Base-by-base conservation (phyloP, 2,113 vertebrate species). In the Pseudopodoces humilis region DNA sequence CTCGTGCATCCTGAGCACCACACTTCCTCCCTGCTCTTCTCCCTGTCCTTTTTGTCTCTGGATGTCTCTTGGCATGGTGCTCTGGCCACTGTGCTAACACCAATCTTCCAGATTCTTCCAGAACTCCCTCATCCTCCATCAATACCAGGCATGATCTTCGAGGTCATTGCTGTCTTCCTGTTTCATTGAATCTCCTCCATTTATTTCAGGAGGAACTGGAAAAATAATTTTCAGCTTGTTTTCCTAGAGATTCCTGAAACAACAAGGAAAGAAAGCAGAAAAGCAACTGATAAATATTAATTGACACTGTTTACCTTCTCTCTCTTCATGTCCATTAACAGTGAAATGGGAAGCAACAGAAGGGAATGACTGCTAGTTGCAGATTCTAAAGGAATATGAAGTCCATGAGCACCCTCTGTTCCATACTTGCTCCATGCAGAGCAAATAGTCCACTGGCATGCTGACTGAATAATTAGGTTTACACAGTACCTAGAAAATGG, bases 401-500 rank as follows among this genome's bases (percentile, higher is more conserved):
- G 58, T 64, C 74, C 49, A 37, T 7, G 35, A 76, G 46, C 74
- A 85, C 31, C 41, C 50, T 93, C 85, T 69, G 78, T 46, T 88
- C 63, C n/a, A 15, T 46, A 13, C 31, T 81, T 74, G 41, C 55
- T 93, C 46, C 86, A 88, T n/a, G 52, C 68, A 90, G 79, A 88
- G 83, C 65, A 83, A 92, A 88, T 9, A 83, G 55, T 55, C 71
- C 64, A 74, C 59, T 92, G 68, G 80, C 92, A 60, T 88, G 91
- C 88, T 75, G 86, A 49, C 76, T 86, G 69, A 86, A 86, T 88
- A 83, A 87, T 87, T 78, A 63, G 52, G 47, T 86, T 94, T 89
- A 64, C 56, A 41, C 56, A 33, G 62, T 28, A 60, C 65, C 62
- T 74, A 65, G 80, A 44, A 92, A 95, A 92, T 82, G 62, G 88